Percentiles rank a stretch among this genome's conserved stretches.
Evolutionary conservation across 1,140 invertebrate genomes (phyloP).

Genomic region (Pachyrhynchus sulphureomaculatus): DNA sequence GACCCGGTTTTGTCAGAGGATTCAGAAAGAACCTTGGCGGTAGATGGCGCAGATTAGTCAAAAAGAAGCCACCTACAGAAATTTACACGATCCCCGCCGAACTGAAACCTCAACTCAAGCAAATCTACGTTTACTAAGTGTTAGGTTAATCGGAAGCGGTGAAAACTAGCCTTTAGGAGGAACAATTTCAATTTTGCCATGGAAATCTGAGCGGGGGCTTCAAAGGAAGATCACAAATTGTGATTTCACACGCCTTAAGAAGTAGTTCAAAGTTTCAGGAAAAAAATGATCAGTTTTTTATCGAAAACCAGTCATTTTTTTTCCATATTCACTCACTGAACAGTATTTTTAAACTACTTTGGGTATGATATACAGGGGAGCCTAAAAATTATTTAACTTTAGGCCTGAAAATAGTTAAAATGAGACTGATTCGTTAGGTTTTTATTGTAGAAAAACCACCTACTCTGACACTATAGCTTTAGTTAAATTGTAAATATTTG

Average conservation of each 20-base stretch:
- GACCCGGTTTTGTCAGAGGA: conserved; percentile 71
- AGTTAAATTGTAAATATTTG: background rate
- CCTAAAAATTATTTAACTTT: background rate
- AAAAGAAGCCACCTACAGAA: conserved; percentile 76
- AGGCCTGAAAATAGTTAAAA: no score
- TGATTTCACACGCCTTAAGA: no score
- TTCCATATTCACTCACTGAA: background rate
- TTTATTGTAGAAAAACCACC: background rate
- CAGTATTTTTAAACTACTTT: background rate
- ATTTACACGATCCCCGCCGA: conserved; percentile 82
- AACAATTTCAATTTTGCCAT: background rate
- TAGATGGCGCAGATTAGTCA: conserved; percentile 76
- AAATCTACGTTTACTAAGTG: conserved; percentile 80
- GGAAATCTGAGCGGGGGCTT: background rate
- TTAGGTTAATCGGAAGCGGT: background rate
- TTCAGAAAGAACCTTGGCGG: conserved; percentile 80
- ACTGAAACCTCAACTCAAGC: conserved; percentile 81
- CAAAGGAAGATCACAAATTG: no score
- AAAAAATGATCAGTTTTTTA: no score
- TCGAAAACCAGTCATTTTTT: no score
- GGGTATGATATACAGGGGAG: background rate
- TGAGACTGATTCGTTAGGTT: conserved; percentile 22
- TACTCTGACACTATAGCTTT: conserved; percentile 13
- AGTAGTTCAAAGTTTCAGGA: no score
- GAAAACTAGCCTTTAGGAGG: background rate